Conservation (phyloP, 2,888 invertebrate genomes). For the Nasonovia ribisnigri region DNA sequence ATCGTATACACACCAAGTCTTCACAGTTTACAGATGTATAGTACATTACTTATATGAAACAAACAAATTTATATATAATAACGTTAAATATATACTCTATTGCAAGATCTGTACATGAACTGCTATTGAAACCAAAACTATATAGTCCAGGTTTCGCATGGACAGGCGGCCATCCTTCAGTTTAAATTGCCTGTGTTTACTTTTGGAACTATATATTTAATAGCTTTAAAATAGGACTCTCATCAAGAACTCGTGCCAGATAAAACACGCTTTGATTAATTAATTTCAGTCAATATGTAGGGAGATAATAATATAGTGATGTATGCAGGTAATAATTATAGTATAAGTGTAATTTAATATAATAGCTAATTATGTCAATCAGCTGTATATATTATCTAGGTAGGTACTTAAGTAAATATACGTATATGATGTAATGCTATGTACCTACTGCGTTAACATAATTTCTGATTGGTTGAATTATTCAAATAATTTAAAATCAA, state of each 20-base stretch:
- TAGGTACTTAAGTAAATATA: not conserved
- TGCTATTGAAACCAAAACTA: not conserved
- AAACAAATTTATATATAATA: not conserved
- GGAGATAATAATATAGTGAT: not conserved
- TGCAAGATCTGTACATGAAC: not conserved
- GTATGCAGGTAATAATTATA: not conserved
- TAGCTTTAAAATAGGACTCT: not conserved
- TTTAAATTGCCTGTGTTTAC: not conserved
- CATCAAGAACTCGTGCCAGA: not conserved
- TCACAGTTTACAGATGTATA: not conserved
- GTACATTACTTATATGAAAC: not conserved
- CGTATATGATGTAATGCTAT: not conserved
- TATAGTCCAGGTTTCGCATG: not conserved
- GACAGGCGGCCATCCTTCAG: not conserved
- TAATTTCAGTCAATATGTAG: not conserved
- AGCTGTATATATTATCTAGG: not conserved
- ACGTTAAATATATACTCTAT: not conserved
- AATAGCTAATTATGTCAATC: not conserved
- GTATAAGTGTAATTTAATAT: too few species aligned
- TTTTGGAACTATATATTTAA: not conserved
- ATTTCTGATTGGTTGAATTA: not conserved
- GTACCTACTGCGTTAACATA: not conserved
- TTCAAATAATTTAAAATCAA: not conserved
- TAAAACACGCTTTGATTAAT: not conserved
- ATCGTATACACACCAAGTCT: not conserved